Base-by-base conservation (phyloP, 2,888 invertebrate genomes). In the Desoria tigrina region DNA sequence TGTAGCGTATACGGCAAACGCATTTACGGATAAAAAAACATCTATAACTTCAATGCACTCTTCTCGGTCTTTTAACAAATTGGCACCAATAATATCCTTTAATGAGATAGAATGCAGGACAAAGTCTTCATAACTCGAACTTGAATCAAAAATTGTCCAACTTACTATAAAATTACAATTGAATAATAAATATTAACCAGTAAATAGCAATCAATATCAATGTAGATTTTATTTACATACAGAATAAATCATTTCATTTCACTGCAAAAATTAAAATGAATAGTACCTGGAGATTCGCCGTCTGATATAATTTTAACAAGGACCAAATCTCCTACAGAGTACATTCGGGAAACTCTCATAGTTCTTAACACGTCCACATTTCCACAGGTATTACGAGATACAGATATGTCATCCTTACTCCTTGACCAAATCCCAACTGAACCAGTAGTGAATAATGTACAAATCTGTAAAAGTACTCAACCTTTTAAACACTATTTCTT, bases 351-450 rank as follows among this genome's bases (percentile, higher is more conserved):
- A 21, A 58, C 24, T 57, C 66, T 61, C 66, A 68, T 63, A 0
- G 56, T 61, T 54, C 60, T 61, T 16, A 66, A 26, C 4, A 58
- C 56, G 6, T 55, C 49, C 16, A 61, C 57, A 23, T 37, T 49
- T 14, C 14, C 65, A 45, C 65, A 66, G 24, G 61, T 68, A 39
- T 58, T 60, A n/a, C 60, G 27, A 6, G 71, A 68, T 11, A 71
- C 61, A 9, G 50, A 55, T 7, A 73, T 42, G 3, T 65, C 63
- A 28, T 73, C 71, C 6, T 42, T 42, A n/a, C 49, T 51, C 49
- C 49, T 62, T 39, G 67, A 57, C 73, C 73, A 73, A 24, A 69
- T 64, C 21, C 71, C 71, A n/a, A 71, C 45, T 53, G 56, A 56
- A 14, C 73, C 73, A 14, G 71, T 73, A 18, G 71, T 66, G 56